Evolutionary conservation across 2,888 invertebrate species (phyloP), one percentile per base, ranked within the genome.

Genomic region (Hydroisotoma schaefferi): DNA sequence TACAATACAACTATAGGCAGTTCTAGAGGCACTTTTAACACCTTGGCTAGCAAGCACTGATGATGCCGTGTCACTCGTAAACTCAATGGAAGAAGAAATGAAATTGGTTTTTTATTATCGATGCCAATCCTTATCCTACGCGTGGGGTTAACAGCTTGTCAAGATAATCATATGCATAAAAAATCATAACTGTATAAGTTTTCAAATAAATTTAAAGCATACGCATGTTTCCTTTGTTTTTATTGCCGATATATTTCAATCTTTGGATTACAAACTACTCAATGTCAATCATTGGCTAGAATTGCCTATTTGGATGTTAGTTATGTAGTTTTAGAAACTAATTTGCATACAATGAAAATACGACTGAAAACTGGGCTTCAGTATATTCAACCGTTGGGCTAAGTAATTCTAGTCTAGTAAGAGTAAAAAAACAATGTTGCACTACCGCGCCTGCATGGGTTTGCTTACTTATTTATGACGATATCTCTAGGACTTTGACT

Each of bases 71-170:
- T n/a, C n/a, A n/a, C n/a, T n/a, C n/a, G n/a, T n/a, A n/a, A n/a
- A n/a, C n/a, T n/a, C n/a, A n/a, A n/a, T n/a, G n/a, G n/a, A n/a
- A n/a, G n/a, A n/a, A n/a, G n/a, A n/a, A n/a, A n/a, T n/a, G n/a
- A n/a, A n/a, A n/a, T n/a, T n/a, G n/a, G n/a, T n/a, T n/a, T n/a
- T n/a, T n/a, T n/a, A n/a, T n/a, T n/a, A n/a, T n/a, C n/a, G n/a
- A n/a, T n/a, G n/a, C n/a, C n/a, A n/a, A n/a, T n/a, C n/a, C n/a
- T n/a, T n/a, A n/a, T n/a, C n/a, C 12, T 33, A 46, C 28, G 26
- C 49, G 49, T 49, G 49, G 49, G 49, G 49, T 49, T 4, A 49
- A 27, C 49, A n/a, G 5, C 49, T 23, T 27, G 28, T 49, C 26
- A 49, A 49, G 26, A 12, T 28, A 27, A 25, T 49, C 20, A 49